Evolutionary conservation across 2,797 vertebrate species (phyloP), one percentile per base, ranked within the genome.

Genomic region (Chlorospingus flavigularis): DNA sequence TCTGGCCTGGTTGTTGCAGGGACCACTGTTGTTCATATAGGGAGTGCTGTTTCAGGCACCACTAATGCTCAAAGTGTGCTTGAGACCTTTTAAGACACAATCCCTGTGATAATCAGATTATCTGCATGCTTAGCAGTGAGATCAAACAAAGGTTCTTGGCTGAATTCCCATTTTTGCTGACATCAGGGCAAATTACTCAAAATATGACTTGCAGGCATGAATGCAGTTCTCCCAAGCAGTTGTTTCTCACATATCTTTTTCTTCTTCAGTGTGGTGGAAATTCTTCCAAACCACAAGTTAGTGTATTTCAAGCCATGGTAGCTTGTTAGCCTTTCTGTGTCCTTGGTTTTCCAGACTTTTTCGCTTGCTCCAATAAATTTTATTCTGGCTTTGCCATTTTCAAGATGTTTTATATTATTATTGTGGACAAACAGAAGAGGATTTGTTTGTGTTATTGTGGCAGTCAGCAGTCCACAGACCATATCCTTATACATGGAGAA

Each of bases 51-150:
- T 43, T 77, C 54, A 74, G 86, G 74, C n/a, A 77, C 35, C 39
- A 24, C 31, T 61, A 48, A 16, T 0, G 0, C 13, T 58, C 39
- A 45, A 3, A 0, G 0, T 57, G 66, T 39, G 50, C 42, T 71
- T 53, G 39, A 74, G 42, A 72, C 21, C 11, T 60, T 83, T 42
- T 66, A 71, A 70, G 40, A 67, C 8, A n/a, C 9, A 74, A 11
- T 15, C 8, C 9, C 19, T 8, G 15, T 68, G 50, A 82, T 65
- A 86, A 94, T 72, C 50, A 84, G 35, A 81, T 90, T 65, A 72
- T 26, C 47, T 37, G 7, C 17, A 2, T 74, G 39, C 42, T 86
- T 68, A 80, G 30, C 58, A 58, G 26, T 81, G 62, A 86, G 51
- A 54, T 58, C 71, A 84, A 77, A 60, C 5, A 7, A 31, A 47